A percentile compares a stretch with the other conserved stretches of the same genome.
Evolutionary conservation across 1,140 invertebrate species (phyloP).

Genomic region (Apis florea): DNA sequence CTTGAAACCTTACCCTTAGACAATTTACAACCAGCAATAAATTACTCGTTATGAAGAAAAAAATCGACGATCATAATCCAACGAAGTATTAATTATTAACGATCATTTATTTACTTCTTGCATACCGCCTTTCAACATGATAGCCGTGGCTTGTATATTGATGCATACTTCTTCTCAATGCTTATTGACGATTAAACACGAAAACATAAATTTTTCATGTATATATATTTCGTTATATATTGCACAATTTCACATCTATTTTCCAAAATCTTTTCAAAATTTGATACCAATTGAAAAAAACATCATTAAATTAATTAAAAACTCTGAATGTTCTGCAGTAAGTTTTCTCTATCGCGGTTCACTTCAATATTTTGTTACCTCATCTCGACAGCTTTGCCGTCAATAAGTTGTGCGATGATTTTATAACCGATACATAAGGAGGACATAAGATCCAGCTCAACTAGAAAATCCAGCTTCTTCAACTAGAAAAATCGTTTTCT

Average conservation of each 20-base stretch:
- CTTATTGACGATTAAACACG: slow-evolving; percentile 12
- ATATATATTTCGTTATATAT: no score
- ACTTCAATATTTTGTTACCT: slow-evolving; percentile 71
- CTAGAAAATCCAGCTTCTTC: background rate
- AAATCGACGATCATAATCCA: background rate
- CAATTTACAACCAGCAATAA: slow-evolving; percentile 11
- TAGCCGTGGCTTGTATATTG: background rate
- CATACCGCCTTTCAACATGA: slow-evolving; percentile 2
- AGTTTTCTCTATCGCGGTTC: slow-evolving; percentile 45
- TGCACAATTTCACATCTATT: no score
- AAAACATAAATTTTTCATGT: slow-evolving; percentile 55
- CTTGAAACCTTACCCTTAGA: background rate
- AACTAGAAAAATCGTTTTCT: slow-evolving; percentile 14
- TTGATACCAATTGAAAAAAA: no score
- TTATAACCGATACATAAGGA: slow-evolving; percentile 34
- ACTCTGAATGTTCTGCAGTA: no score
- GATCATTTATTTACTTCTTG: background rate
- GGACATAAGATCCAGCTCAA: slow-evolving; percentile 2
- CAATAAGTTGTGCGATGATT: slow-evolving; percentile 54
- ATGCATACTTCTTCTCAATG: background rate
- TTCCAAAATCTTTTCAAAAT: no score
- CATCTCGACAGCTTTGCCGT: slow-evolving; percentile 52
- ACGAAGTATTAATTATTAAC: slow-evolving; percentile 31
- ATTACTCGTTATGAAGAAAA: background rate
- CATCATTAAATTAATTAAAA: no score